Evolutionary conservation across 2,797 vertebrate genomes (phyloP).

Genomic region (Liasis olivaceus): DNA sequence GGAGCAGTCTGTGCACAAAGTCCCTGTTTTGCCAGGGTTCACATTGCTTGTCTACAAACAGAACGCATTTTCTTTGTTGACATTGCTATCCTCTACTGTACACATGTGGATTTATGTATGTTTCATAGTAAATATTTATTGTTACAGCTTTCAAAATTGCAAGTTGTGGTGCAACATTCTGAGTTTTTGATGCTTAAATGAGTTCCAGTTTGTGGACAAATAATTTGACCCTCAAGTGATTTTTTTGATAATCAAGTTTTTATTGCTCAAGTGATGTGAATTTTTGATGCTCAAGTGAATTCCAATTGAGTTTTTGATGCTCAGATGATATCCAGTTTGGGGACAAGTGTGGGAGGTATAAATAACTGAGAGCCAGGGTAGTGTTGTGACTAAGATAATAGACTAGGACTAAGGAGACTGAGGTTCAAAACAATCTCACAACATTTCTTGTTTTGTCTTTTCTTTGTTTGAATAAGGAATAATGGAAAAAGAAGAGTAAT

Average conservation of each 20-base stretch:
- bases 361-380: not conserved
- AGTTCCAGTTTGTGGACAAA: not conserved
- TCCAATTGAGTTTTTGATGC: not conserved
- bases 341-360: not conserved
- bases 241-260: not conserved
- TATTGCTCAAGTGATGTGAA: no score
- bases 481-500: not conserved
- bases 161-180: not conserved
- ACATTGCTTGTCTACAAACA: not conserved
- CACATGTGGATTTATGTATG: not conserved
- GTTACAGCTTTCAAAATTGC: not conserved
- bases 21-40: not conserved
- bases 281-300: not conserved
- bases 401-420: not conserved
- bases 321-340: not conserved
- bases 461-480: not conserved
- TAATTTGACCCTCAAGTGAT: not conserved
- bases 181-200: not conserved
- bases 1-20: not conserved
- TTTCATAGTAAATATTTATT: not conserved
- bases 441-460: not conserved
- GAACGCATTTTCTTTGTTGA: not conserved
- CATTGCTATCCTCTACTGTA: not conserved
- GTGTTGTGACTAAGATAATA: not conserved
- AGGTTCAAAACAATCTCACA: not conserved